These are phyloP conservation scores for Drosophila picticornis DNA, from an alignment of 2,888 invertebrate genomes.

Conservation along the genomic window DNA sequence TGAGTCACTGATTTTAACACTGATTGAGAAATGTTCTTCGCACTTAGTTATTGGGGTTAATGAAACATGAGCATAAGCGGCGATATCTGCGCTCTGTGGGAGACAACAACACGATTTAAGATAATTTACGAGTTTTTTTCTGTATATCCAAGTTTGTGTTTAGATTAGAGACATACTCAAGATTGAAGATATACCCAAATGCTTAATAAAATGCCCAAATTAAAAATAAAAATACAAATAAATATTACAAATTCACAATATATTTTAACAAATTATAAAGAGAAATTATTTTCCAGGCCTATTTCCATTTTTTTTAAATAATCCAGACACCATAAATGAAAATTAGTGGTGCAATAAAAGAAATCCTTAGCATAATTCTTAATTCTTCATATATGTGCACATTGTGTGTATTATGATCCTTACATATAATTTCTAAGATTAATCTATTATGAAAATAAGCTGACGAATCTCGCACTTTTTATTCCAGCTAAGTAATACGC, in stretches of 20 bases:
- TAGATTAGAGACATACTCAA: background rate
- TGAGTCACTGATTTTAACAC: conserved; percentile 34
- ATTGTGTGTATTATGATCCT: background rate
- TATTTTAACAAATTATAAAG: background rate
- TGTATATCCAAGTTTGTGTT: background rate
- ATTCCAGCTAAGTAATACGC: conserved; percentile 54
- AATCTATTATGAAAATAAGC: conserved; percentile 29
- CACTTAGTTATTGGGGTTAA: background rate
- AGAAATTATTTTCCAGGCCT: background rate
- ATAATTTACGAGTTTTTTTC: background rate
- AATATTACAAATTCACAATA: background rate
- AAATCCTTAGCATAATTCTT: background rate
- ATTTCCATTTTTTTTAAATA: background rate
- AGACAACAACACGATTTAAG: background rate
- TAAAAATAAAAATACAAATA: background rate
- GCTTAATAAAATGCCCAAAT: background rate
- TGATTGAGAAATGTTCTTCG: conserved; percentile 31
- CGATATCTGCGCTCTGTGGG: background rate
- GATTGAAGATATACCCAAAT: background rate
- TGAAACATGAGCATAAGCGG: background rate
- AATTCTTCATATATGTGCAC: background rate
- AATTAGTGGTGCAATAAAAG: background rate
- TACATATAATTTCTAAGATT: conserved; percentile 3
- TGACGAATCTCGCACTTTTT: conserved; percentile 32
- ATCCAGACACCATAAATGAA: background rate